A percentile compares a stretch with the other conserved stretches of the same genome.
phyloP scores from a whole-genome alignment of 2,113 vertebrate species.

The Laticauda colubrina region DNA sequence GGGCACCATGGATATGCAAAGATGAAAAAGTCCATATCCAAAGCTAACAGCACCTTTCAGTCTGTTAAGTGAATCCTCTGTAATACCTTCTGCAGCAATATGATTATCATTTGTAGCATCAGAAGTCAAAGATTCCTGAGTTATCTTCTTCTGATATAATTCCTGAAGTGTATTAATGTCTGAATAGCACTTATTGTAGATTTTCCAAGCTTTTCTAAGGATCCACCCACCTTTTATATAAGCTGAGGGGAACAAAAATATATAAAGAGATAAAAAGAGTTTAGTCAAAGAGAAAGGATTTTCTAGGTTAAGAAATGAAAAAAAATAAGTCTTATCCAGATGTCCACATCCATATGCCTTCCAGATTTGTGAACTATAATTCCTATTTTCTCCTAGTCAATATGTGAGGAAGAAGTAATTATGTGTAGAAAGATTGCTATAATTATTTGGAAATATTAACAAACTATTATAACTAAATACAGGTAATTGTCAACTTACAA shows the following conservation, averaged over 20 bases:
- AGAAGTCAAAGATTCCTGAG: conserved; percentile 78
- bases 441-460: background rate
- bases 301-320: background rate
- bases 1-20: conserved; percentile 99
- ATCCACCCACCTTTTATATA: conserved; percentile 99
- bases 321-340: background rate
- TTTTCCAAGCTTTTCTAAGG: conserved; percentile 98
- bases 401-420: background rate
- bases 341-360: background rate
- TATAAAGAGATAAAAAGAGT: conserved; percentile 6
- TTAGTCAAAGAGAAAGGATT: background rate
- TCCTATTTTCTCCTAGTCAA: background rate
- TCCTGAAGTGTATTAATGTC: conserved; percentile 96
- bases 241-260: conserved; percentile 63
- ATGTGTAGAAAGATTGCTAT: background rate
- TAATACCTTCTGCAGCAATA: conserved; percentile 78
- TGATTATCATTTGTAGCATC: conserved; percentile 93
- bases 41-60: conserved; percentile 99
- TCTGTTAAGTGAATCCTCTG: conserved; percentile 89
- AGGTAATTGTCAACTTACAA: background rate
- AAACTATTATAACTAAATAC: background rate
- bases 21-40: conserved; percentile 97
- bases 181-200: conserved; percentile 97
- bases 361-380: background rate
- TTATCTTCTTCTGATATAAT: conserved; percentile 78